Conservation (phyloP, 2,797 vertebrate genomes). For the Choloepus didactylus region DNA sequence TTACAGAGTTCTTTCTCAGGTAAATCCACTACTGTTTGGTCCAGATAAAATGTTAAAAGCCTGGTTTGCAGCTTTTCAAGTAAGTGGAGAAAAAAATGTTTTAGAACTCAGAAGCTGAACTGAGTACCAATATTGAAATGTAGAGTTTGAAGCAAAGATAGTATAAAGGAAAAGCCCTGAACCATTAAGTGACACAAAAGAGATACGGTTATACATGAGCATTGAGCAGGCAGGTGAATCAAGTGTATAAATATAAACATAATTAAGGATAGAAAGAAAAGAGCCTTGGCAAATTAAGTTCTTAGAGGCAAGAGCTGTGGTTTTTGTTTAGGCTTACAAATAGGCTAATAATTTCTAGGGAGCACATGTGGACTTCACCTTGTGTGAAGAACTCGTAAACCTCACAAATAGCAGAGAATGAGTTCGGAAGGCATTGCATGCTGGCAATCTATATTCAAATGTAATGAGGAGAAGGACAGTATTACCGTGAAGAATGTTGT, state of each 20-base stretch:
- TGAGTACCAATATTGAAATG: constrained; percentile 65
- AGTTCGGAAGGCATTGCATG: background rate
- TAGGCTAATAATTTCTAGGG: constrained; percentile 9
- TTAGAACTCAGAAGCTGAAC: constrained; percentile 60
- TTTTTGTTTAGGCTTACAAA: constrained; percentile 22
- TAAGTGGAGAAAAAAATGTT: constrained; percentile 22
- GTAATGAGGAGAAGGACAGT: constrained; percentile 37
- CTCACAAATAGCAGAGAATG: background rate
- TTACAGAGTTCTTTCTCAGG: constrained; percentile 72
- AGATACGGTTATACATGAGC: accelerated
- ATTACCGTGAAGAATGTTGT: constrained; percentile 64
- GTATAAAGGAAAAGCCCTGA: constrained; percentile 12
- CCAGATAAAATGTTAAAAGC: constrained; percentile 75
- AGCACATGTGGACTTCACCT: constrained; percentile 10
- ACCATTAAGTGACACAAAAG: constrained; percentile 31
- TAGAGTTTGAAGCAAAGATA: constrained; percentile 39
- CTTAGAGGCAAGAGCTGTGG: constrained; percentile 41
- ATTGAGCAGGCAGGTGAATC: constrained; percentile 28
- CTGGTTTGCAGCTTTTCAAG: constrained; percentile 68
- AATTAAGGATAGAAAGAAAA: constrained; percentile 10
- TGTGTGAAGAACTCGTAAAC: constrained; percentile 55
- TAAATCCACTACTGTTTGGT: constrained; percentile 51
- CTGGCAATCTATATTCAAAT: constrained; percentile 70
- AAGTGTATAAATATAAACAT: constrained; percentile 27
- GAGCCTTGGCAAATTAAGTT: constrained; percentile 59